Evolutionary conservation across 2,113 vertebrate genomes (phyloP), one percentile per base, ranked within the genome.

Genomic region (Hirundichthys speculiger): DNA sequence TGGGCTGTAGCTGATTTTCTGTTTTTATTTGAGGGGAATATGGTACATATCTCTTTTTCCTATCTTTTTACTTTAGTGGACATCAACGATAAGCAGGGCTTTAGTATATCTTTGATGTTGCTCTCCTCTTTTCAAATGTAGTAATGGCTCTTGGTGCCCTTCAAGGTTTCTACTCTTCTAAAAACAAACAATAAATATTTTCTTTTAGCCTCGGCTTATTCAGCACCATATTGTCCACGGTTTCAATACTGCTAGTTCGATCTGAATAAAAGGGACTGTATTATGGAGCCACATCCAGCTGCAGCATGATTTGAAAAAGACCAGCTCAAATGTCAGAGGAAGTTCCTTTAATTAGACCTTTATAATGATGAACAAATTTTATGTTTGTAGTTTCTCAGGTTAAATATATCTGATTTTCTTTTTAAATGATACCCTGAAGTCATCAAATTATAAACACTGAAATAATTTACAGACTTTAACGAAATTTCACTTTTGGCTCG

Each of bases 361-460:
- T 59, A 15, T 47, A 3, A 47, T 53, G 53, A 57, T 11, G 22
- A 50, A 46, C 15, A 55, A n/a, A 11, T 7, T 2, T 60, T 5
- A 12, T 18, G 11, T 20, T 55, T 53, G 14, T 38, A 16, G 14
- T 62, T 39, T 24, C 19, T 58, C 19, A 48, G 20, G 21, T 54
- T 24, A 70, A 74, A 51, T 13, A 25, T 30, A 41, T 74, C 1
- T 8, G 13, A 34, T 34, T 46, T 43, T 45, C 9, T 49, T 49
- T 54, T 6, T 58, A 12, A 38, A 59, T n/a, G 45, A 6, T 30
- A 2, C 20, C 48, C 24, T 9, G 1, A 34, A 19, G 19, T 56
- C 15, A 42, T 13, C 18, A 54, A 14, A 69, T 22, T n/a, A 68
- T 40, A 18, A 64, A 22, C 41, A n/a, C 5, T 27, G 0, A 43